These are phyloP conservation scores for Hippoglossus stenolepis DNA, from an alignment of 2,113 vertebrate species.

Conservation along the genomic window DNA sequence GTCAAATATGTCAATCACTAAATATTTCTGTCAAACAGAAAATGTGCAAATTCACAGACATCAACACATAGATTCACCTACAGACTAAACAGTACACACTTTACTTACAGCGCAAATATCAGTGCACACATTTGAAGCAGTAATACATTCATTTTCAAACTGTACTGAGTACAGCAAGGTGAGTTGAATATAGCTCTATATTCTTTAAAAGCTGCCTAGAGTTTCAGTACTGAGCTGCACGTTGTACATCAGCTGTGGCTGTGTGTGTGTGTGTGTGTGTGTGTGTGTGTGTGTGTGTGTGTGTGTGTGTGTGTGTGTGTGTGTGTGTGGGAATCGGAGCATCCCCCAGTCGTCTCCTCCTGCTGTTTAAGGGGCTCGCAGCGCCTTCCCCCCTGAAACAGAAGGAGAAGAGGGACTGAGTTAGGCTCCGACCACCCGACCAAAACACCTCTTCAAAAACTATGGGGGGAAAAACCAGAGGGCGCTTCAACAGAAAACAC, in stretches of 20 bases:
- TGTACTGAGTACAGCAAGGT: conserved; percentile 61
- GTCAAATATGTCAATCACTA: conserved; percentile 22
- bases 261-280: neutral
- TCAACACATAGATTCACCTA: conserved; percentile 19
- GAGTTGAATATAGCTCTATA: conserved; percentile 55
- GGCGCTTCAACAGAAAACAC: conserved; percentile 39
- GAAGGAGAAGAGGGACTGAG: conserved; percentile 86
- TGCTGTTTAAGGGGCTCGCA: conserved; percentile 86
- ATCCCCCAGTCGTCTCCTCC: conserved; percentile 80
- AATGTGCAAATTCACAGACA: conserved; percentile 60
- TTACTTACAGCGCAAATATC: neutral
- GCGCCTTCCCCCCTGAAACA: conserved; percentile 86
- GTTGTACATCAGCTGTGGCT: conserved; percentile 1
- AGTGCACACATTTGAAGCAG: neutral
- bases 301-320: conserved; percentile 8
- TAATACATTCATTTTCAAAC: conserved; percentile 62
- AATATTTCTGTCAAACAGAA: conserved; percentile 39
- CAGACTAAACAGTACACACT: neutral
- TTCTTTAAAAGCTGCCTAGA: conserved; percentile 71
- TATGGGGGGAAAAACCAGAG: conserved; percentile 59
- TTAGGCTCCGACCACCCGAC: conserved; percentile 79
- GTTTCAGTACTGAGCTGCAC: conserved; percentile 39
- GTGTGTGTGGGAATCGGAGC: conserved; percentile 52
- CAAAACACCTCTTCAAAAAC: conserved; percentile 67
- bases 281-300: conserved; percentile 8